These are phyloP conservation scores for Monomorium pharaonis DNA, from an alignment of 1,140 invertebrate species.

Conservation along the genomic window DNA sequence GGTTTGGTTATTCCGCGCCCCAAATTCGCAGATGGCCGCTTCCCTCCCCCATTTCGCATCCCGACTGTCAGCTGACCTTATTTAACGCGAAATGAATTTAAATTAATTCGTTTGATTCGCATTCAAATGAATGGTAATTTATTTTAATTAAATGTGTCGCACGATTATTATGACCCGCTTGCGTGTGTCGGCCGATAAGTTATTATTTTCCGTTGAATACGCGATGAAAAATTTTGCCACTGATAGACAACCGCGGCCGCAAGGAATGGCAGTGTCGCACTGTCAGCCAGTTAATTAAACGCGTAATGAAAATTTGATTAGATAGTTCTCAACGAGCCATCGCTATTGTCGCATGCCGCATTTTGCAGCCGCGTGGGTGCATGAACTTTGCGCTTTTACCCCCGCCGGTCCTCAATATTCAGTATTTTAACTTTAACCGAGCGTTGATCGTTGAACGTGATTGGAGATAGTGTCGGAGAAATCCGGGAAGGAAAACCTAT, in stretches of 20 bases:
- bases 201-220: conserved; percentile 19
- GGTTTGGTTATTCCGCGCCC: conserved; percentile 36
- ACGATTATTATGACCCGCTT: conserved; percentile 11
- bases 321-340: background rate
- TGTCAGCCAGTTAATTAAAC: conserved; percentile 18
- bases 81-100: conserved; percentile 56
- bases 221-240: conserved; percentile 5
- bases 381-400: conserved; percentile 31
- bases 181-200: background rate
- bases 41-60: background rate
- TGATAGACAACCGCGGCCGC: background rate
- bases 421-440: background rate
- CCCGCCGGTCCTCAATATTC: background rate
- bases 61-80: conserved; percentile 17
- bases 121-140: conserved; percentile 50
- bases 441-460: background rate
- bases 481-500: background rate
- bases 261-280: conserved; percentile 1
- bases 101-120: conserved; percentile 55
- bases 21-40: conserved; percentile 22
- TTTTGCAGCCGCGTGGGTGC: background rate
- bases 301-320: conserved; percentile 21
- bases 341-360: background rate
- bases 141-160: conserved; percentile 43
- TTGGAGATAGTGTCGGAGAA: background rate